Conservation (phyloP, 2,888 invertebrate genomes). For the Xylocampa areola region DNA sequence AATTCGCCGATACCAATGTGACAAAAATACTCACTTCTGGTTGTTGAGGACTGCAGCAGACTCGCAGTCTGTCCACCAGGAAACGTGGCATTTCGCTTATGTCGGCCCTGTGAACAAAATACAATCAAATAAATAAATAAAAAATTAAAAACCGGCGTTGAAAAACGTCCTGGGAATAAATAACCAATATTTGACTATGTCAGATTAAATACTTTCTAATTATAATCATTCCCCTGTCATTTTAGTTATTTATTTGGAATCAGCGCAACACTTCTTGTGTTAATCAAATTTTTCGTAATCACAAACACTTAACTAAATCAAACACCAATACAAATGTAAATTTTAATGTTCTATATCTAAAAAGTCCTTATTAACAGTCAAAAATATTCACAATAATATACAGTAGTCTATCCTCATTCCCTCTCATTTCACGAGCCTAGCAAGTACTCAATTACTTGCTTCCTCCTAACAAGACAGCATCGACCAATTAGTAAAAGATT, state of each 20-base stretch:
- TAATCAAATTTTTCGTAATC: too few species aligned
- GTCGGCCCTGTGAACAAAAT: slow-evolving; percentile 91
- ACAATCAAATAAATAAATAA: neutral
- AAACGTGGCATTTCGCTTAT: slow-evolving; percentile 94
- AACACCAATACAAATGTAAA: too few species aligned
- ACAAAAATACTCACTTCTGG: slow-evolving; percentile 88
- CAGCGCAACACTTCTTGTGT: too few species aligned
- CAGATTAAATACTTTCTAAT: too few species aligned
- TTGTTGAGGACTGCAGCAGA: slow-evolving; percentile 90
- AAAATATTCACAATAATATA: neutral
- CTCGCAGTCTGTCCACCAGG: slow-evolving; percentile 93
- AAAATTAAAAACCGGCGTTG: too few species aligned
- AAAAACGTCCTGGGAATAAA: too few species aligned
- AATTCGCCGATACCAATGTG: too few species aligned
- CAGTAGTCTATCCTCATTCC: neutral
- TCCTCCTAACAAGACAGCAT: slow-evolving; percentile 38
- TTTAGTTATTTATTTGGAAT: too few species aligned
- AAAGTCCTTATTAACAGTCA: neutral
- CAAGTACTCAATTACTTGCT: slow-evolving; percentile 22
- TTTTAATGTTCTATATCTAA: too few species aligned
- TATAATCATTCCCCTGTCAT: too few species aligned
- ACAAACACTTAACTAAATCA: too few species aligned
- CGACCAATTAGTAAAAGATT: slow-evolving; percentile 52
- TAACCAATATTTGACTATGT: too few species aligned
- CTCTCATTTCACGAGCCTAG: slow-evolving; percentile 1